These are phyloP conservation scores for Nesogale talazaci DNA, from an alignment of 2,113 vertebrate genomes.

Conservation along the genomic window DNA sequence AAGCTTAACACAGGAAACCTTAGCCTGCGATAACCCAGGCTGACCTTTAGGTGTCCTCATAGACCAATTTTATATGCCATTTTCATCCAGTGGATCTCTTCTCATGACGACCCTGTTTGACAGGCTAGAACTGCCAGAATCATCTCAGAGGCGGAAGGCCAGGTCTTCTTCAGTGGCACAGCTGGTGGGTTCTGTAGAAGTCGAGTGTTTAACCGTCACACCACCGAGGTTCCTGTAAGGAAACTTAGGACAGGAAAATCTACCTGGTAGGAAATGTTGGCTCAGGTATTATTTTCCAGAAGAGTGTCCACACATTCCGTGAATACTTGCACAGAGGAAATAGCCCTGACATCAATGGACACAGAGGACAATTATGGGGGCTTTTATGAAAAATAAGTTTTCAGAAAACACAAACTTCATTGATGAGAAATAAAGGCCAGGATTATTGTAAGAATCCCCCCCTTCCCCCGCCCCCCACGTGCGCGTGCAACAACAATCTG, in stretches of 20 bases:
- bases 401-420: no score
- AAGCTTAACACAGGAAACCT: neutral
- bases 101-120: neutral
- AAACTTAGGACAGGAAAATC: neutral
- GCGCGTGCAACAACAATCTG: no score
- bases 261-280: neutral
- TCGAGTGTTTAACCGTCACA: neutral
- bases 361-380: no score
- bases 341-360: neutral
- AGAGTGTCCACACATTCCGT: neutral
- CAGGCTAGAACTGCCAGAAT: neutral
- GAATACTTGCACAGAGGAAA: neutral
- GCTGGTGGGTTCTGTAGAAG: neutral
- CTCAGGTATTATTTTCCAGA: neutral
- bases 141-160: neutral
- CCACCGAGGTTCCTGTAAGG: neutral
- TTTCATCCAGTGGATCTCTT: neutral
- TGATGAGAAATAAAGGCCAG: no score
- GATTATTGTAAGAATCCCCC: no score
- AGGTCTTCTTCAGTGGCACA: neutral
- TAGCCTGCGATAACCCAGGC: neutral
- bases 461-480: no score
- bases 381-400: no score
- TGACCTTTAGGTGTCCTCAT: conserved; percentile 81
- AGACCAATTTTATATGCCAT: neutral